A percentile compares a stretch with the other conserved stretches of the same genome.
Conservation (phyloP, 2,888 invertebrate species). For the Sphinx pinastri region DNA sequence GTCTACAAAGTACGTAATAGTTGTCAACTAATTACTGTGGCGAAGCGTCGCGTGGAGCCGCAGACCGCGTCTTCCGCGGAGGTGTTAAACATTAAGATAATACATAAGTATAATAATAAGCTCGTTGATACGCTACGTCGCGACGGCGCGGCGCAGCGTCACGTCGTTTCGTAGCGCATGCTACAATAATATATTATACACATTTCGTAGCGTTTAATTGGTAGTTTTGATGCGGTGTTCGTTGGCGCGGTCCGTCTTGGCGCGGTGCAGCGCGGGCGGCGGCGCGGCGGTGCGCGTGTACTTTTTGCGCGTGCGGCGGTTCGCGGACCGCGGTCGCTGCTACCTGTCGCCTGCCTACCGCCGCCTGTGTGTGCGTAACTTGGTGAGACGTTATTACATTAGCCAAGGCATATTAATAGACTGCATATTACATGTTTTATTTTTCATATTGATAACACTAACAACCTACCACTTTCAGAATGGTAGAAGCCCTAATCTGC, state of each 20-base stretch:
- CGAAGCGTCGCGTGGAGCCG: conserved; percentile 31
- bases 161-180: conserved; percentile 17
- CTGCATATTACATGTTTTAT: neutral
- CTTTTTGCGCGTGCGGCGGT: conserved; percentile 18
- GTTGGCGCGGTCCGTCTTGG: neutral
- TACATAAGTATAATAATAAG: neutral
- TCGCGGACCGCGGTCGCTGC: neutral
- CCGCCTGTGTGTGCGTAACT: conserved; percentile 8
- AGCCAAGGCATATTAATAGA: conserved; percentile 2
- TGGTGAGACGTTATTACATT: conserved; percentile 6
- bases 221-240: neutral
- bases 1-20: conserved; percentile 58
- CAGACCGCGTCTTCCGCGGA: conserved; percentile 9
- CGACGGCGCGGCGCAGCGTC: neutral
- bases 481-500: neutral
- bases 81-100: conserved; percentile 2
- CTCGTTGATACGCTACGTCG: conserved; percentile 20
- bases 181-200: conserved; percentile 12
- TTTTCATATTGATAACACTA: neutral
- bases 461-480: neutral
- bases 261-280: neutral
- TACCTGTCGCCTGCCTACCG: conserved; percentile 5
- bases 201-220: conserved; percentile 23
- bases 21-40: conserved; percentile 52
- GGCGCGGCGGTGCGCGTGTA: neutral